Conservation (phyloP, 2,888 invertebrate species). For the Pasiphila rectangulata region DNA sequence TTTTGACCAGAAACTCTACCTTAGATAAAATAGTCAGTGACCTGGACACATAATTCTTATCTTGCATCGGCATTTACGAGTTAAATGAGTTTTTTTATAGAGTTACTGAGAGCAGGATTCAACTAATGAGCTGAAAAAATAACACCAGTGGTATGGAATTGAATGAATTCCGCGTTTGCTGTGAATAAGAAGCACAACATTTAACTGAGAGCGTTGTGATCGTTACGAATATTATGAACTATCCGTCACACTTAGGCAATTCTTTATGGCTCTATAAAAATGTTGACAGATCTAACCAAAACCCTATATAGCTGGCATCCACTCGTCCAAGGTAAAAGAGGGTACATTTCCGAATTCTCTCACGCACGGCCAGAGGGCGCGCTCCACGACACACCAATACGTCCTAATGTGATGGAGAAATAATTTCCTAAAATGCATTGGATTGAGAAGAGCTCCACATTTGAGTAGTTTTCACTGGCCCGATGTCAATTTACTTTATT, state of each 20-base stretch:
- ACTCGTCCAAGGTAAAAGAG: slow-evolving; percentile 23
- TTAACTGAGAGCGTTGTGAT: too few relatives aligned
- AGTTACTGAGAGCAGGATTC: too few relatives aligned
- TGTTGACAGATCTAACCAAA: slow-evolving; percentile 28
- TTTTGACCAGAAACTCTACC: not conserved
- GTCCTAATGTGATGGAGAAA: slow-evolving; percentile 70
- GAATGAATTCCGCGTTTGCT: too few relatives aligned
- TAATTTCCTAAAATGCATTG: slow-evolving; percentile 75
- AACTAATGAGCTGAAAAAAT: too few relatives aligned
- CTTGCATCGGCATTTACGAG: too few relatives aligned
- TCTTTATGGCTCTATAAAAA: not conserved
- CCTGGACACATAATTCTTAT: too few relatives aligned
- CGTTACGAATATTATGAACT: too few relatives aligned
- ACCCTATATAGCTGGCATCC: slow-evolving; percentile 34
- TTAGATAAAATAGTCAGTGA: not conserved
- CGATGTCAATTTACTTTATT: slow-evolving; percentile 69
- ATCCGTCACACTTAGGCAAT: too few relatives aligned
- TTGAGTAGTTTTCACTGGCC: slow-evolving; percentile 63
- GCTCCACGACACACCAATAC: slow-evolving; percentile 70
- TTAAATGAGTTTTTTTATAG: too few relatives aligned
- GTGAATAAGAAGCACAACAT: too few relatives aligned
- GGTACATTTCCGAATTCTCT: slow-evolving; percentile 56
- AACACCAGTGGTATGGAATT: too few relatives aligned
- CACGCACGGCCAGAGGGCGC: slow-evolving; percentile 70
- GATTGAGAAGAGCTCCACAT: slow-evolving; percentile 59